These are phyloP conservation scores for Danio tinwini DNA, from an alignment of 2,797 vertebrate genomes.

Conservation along the genomic window DNA sequence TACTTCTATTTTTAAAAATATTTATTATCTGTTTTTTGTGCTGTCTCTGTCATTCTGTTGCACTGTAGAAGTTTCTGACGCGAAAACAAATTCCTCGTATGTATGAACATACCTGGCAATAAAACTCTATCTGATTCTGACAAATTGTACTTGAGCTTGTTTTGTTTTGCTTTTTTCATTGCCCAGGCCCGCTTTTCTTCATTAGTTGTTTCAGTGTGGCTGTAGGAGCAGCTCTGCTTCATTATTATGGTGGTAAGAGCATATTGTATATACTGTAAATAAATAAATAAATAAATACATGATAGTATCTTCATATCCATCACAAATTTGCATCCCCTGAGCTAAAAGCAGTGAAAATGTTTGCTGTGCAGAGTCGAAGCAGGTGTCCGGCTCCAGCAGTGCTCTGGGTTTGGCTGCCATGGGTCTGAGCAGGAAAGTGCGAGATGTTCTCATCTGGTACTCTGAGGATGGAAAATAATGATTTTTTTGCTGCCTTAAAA, in stretches of 20 bases:
- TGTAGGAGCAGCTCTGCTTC: constrained; percentile 76
- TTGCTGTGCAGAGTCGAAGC: constrained; percentile 71
- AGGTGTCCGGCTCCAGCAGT: constrained; percentile 69
- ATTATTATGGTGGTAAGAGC: constrained; percentile 79
- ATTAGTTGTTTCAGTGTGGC: constrained; percentile 79
- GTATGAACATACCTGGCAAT: no score
- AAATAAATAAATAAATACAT: background rate
- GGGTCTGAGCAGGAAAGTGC: constrained; percentile 75
- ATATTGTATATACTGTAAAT: no score
- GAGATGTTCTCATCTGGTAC: constrained; percentile 82
- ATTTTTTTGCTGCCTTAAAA: background rate
- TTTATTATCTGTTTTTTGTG: no score
- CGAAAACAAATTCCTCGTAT: no score
- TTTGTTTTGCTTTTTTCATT: constrained; percentile 1
- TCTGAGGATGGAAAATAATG: constrained; percentile 66
- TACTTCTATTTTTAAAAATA: no score
- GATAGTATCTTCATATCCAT: background rate
- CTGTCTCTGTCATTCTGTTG: no score
- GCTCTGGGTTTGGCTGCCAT: constrained; percentile 78
- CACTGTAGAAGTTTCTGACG: no score
- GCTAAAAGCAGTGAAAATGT: constrained; percentile 7
- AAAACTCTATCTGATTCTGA: no score
- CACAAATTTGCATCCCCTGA: background rate
- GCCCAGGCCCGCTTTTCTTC: constrained; percentile 78
- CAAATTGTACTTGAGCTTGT: no score